Conservation (phyloP, 2,113 vertebrate genomes). For the Cygnus buccinator region DNA sequence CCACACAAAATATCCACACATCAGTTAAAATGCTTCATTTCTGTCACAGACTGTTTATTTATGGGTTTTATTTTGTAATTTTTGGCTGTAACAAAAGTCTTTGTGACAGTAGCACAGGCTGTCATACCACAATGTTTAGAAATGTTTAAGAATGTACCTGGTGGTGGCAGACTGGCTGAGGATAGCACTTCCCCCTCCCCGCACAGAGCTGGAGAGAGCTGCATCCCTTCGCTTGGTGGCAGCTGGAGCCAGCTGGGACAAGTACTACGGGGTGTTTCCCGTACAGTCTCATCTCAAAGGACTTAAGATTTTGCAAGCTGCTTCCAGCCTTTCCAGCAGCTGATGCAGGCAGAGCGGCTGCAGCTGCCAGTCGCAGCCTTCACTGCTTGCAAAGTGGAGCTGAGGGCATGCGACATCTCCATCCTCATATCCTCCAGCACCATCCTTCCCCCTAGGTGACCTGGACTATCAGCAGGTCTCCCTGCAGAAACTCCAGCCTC, state of each 20-base stretch:
- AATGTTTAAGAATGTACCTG: not conserved
- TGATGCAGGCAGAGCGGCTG: not conserved
- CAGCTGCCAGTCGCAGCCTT: not conserved
- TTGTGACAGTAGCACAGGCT: not conserved
- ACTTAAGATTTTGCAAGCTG: not conserved
- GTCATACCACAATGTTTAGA: too few relatives aligned
- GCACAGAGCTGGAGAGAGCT: not conserved
- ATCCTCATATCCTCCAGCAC: not conserved
- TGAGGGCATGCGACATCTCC: not conserved
- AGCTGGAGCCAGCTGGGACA: accelerated
- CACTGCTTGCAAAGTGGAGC: not conserved
- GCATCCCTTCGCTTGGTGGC: not conserved
- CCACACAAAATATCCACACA: not conserved
- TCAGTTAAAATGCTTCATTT: not conserved
- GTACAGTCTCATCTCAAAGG: accelerated
- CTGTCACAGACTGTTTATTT: not conserved
- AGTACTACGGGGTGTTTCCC: not conserved
- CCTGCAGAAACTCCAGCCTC: not conserved
- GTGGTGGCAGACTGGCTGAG: accelerated
- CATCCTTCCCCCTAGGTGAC: not conserved
- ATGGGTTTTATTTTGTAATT: not conserved
- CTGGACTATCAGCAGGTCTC: not conserved
- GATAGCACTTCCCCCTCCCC: not conserved
- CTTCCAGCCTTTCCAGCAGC: not conserved
- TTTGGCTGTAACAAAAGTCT: not conserved